Conservation (phyloP, 2,113 vertebrate species). For the Pelobates fuscus region DNA sequence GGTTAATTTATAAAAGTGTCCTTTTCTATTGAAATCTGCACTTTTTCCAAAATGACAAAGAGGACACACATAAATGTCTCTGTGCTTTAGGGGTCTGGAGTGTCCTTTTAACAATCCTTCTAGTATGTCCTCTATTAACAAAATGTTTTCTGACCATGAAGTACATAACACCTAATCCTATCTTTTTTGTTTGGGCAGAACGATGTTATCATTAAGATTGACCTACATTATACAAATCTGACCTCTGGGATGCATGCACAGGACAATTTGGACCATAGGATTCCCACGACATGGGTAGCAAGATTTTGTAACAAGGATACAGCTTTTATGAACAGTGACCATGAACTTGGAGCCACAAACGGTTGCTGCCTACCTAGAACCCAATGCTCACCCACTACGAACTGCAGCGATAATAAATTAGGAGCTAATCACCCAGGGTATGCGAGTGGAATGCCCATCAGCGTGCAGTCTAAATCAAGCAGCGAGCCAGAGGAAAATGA, state of each 20-base stretch:
- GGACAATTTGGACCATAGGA: slow-evolving; percentile 66
- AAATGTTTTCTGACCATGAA: too few relatives aligned
- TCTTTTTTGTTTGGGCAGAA: slow-evolving; percentile 58
- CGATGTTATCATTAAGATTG: slow-evolving; percentile 71
- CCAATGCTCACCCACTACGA: slow-evolving; percentile 10
- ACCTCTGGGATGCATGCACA: slow-evolving; percentile 63
- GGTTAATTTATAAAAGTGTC: too few relatives aligned
- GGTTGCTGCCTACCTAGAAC: background rate
- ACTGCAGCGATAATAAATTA: slow-evolving; percentile 33
- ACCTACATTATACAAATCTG: slow-evolving; percentile 70
- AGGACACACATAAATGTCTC: too few relatives aligned
- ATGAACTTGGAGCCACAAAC: background rate
- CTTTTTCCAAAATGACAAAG: too few relatives aligned
- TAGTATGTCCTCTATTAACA: too few relatives aligned
- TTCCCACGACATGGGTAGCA: slow-evolving; percentile 71
- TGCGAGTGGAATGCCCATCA: slow-evolving; percentile 53
- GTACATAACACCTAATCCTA: too few relatives aligned
- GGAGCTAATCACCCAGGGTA: slow-evolving; percentile 63
- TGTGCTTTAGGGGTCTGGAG: too few relatives aligned
- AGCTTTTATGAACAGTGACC: background rate
- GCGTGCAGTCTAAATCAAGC: slow-evolving; percentile 54
- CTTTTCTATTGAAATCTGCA: too few relatives aligned
- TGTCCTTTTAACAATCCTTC: too few relatives aligned
- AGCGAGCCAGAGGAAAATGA: slow-evolving; percentile 82
- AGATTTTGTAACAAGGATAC: slow-evolving; percentile 61